These are phyloP conservation scores for Etheostoma spectabile DNA, from an alignment of 2,113 vertebrate genomes.

Conservation along the genomic window DNA sequence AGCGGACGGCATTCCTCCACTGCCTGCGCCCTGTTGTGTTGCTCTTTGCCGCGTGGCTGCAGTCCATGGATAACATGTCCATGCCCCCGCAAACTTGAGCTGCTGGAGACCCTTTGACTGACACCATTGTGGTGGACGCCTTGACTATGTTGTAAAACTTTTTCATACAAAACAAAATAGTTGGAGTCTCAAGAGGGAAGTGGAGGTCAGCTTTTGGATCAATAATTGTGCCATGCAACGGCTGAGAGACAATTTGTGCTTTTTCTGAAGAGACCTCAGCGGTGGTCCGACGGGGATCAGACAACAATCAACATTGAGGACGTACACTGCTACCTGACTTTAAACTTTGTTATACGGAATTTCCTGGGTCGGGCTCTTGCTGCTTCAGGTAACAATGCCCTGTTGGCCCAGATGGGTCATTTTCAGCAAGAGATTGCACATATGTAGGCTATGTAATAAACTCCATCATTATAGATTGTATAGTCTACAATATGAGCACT, in stretches of 20 bases:
- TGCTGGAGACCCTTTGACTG: slow-evolving; percentile 24
- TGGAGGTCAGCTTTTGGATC: slow-evolving; percentile 21
- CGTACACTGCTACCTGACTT: background rate
- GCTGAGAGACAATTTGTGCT: slow-evolving; percentile 4
- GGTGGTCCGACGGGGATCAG: background rate
- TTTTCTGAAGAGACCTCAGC: slow-evolving; percentile 21
- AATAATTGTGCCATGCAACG: slow-evolving; percentile 19
- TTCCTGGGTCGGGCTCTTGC: slow-evolving; percentile 47
- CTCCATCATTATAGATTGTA: slow-evolving; percentile 11
- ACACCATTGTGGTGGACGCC: background rate
- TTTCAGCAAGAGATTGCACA: background rate
- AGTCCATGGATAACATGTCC: slow-evolving; percentile 58
- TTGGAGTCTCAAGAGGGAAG: slow-evolving; percentile 14
- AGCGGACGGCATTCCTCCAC: slow-evolving; percentile 89
- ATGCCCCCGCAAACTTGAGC: slow-evolving; percentile 41
- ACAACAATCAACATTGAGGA: slow-evolving; percentile 25
- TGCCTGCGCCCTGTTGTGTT: slow-evolving; percentile 80
- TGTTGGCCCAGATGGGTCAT: background rate
- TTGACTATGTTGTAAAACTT: slow-evolving; percentile 12
- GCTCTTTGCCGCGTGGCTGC: slow-evolving; percentile 52
- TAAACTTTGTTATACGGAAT: background rate
- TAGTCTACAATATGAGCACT: background rate
- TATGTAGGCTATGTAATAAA: background rate
- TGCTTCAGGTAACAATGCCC: slow-evolving; percentile 68
- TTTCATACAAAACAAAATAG: background rate